Evolutionary conservation across 2,113 vertebrate species (phyloP).

Genomic region (Scortum barcoo): DNA sequence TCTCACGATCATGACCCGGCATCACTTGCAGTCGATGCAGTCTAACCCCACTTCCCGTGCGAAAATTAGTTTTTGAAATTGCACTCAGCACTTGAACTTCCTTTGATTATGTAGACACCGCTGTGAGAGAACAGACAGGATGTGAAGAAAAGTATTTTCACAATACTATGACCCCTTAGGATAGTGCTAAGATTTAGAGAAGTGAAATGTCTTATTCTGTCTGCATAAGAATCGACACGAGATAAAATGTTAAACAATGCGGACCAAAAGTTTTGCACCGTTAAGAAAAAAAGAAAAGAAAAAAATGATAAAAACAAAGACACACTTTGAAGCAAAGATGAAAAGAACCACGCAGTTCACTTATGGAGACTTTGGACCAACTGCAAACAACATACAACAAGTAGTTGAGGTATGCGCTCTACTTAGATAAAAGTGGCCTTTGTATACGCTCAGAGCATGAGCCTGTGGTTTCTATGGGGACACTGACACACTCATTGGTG

Average conservation of each 20-base stretch:
- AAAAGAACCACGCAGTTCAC: background rate
- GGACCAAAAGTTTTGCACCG: background rate
- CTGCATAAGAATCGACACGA: background rate
- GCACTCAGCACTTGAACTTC: slow-evolving; percentile 35
- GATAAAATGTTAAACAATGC: background rate
- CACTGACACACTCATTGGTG: slow-evolving; percentile 73
- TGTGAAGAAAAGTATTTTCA: slow-evolving; percentile 17
- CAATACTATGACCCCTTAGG: background rate
- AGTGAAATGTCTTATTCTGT: slow-evolving; percentile 35
- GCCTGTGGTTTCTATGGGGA: slow-evolving; percentile 81
- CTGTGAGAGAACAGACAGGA: slow-evolving; percentile 20
- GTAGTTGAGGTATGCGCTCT: slow-evolving; percentile 48
- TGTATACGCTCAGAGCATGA: slow-evolving; percentile 56
- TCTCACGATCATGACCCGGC: background rate
- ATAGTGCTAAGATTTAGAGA: slow-evolving; percentile 20
- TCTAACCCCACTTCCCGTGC: too few species aligned
- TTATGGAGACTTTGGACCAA: background rate
- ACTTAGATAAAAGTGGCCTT: slow-evolving; percentile 72
- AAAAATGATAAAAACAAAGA: background rate
- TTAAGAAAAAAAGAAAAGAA: slow-evolving; percentile 10
- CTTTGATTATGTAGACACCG: background rate
- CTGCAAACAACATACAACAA: slow-evolving; percentile 42
- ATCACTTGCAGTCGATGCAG: background rate
- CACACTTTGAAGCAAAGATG: slow-evolving; percentile 14
- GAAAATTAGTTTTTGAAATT: background rate